Conservation (phyloP, 2,888 invertebrate genomes). For the Syrista parreyssii region DNA sequence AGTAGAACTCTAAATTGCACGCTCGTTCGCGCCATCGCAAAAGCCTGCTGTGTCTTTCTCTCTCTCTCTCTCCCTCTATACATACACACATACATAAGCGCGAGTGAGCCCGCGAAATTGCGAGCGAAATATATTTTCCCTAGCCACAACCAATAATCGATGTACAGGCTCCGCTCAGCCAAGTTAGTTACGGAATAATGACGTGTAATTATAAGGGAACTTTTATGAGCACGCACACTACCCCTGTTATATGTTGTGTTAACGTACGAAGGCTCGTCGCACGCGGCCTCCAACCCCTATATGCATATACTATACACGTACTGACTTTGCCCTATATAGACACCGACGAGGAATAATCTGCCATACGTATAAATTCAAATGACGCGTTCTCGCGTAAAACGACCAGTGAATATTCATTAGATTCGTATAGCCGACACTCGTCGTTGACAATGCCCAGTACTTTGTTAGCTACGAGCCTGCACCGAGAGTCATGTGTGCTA, state of each 20-base stretch:
- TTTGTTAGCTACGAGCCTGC: background rate
- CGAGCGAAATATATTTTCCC: conserved; percentile 3
- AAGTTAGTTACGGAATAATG: conserved; percentile 8
- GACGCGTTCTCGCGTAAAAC: conserved; percentile 37
- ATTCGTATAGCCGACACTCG: conserved; percentile 28
- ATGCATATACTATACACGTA: background rate
- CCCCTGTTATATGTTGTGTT: background rate
- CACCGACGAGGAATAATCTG: conserved; percentile 21
- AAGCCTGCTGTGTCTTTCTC: background rate
- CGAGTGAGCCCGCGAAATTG: background rate
- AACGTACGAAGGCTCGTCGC: background rate
- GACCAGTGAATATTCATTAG: conserved; percentile 46
- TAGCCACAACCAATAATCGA: conserved; percentile 1
- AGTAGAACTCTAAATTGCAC: background rate
- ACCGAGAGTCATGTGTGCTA: background rate
- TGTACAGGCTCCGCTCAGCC: background rate
- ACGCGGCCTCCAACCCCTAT: background rate
- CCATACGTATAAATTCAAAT: conserved; percentile 45
- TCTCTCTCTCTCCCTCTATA: background rate
- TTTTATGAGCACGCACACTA: background rate
- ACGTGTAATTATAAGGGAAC: conserved; percentile 8
- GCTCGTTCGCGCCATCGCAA: background rate
- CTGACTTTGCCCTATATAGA: background rate
- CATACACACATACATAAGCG: background rate
- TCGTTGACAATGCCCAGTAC: conserved; percentile 21